A percentile compares a stretch with the other conserved stretches of the same genome.
Conservation (phyloP, 2,113 vertebrate species). For the Struthio camelus region DNA sequence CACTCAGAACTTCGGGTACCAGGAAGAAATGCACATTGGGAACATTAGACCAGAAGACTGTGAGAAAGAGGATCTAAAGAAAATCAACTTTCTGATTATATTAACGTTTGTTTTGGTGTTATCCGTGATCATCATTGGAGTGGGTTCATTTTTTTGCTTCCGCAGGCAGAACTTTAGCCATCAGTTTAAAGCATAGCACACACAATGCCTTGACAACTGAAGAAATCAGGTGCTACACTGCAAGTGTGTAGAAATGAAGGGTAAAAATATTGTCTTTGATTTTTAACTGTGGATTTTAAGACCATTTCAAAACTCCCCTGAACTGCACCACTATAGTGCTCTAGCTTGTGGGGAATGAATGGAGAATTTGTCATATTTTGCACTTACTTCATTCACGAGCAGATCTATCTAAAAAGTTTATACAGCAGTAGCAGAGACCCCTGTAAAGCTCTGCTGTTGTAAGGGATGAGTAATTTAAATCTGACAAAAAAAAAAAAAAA, state of each 20-base stretch:
- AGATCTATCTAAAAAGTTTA: neutral
- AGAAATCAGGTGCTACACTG: conserved; percentile 43
- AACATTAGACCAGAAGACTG: conserved; percentile 83
- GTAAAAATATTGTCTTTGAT: conserved; percentile 29
- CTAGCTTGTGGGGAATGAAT: neutral
- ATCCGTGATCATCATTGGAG: conserved; percentile 41
- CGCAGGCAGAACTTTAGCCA: conserved; percentile 73
- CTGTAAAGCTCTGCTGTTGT: neutral
- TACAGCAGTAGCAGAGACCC: neutral
- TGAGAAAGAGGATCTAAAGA: conserved; percentile 71
- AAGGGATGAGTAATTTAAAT: neutral
- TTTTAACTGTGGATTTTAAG: conserved; percentile 33
- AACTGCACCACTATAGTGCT: neutral
- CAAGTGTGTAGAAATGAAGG: conserved; percentile 30
- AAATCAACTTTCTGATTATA: conserved; percentile 73
- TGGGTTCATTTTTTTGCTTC: conserved; percentile 70
- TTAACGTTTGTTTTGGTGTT: conserved; percentile 68
- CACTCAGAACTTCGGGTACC: conserved; percentile 70
- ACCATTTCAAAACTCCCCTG: neutral
- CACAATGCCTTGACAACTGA: conserved; percentile 12
- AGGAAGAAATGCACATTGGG: conserved; percentile 75
- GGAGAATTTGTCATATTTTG: neutral
- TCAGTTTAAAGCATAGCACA: conserved; percentile 77
- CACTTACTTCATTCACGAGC: neutral
- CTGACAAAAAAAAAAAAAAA: neutral